Base-by-base conservation (phyloP, 2,888 invertebrate genomes). In the Xylophagus ater region DNA sequence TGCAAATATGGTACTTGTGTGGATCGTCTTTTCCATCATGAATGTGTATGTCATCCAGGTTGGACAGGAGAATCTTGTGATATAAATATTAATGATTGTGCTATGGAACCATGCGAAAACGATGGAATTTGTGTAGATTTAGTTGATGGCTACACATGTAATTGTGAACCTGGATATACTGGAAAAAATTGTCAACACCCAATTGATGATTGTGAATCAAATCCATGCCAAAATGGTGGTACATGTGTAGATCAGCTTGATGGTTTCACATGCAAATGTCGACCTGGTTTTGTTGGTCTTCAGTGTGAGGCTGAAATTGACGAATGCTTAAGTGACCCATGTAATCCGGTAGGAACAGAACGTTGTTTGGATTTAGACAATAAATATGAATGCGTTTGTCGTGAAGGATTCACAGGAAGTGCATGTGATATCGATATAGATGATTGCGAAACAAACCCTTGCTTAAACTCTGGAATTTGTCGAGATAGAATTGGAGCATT, bases 1-100 rank as follows among this genome's bases (percentile, higher is more conserved):
- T 98, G 97, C 63, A 76, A 84, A 53, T 90, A 97, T 58, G 94
- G 94, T 10, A 74, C 89, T 26, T 96, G 96, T 57, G 81, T 88
- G 0, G 96, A 96, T 57, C 82, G 81, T 52, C 70, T 92, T 0
- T 90, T 86, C 62, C 73, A 76, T 32, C 81, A 87, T 56, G 79
- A 88, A 58, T 93, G 93, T 52, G 73, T 90, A 34, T 97, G 97
- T 57, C 76, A 89, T 55, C 83, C 85, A 0, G 96, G 97, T 40
- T 97, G 93, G 90, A 77, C 77, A 9, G 93, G 83, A 29, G 68
- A 76, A 4, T 73, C 78, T 26, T 96, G 96, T 57, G 92, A 93
- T 52, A 74, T 81, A 3, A 92, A 94, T 54, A 81, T 89, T 31
- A 88, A 97, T 56, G 90, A 93, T 57, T 98, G 98, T 58, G 72